Evolutionary conservation across 2,113 vertebrate species (phyloP).

Genomic region (Hylia prasina): DNA sequence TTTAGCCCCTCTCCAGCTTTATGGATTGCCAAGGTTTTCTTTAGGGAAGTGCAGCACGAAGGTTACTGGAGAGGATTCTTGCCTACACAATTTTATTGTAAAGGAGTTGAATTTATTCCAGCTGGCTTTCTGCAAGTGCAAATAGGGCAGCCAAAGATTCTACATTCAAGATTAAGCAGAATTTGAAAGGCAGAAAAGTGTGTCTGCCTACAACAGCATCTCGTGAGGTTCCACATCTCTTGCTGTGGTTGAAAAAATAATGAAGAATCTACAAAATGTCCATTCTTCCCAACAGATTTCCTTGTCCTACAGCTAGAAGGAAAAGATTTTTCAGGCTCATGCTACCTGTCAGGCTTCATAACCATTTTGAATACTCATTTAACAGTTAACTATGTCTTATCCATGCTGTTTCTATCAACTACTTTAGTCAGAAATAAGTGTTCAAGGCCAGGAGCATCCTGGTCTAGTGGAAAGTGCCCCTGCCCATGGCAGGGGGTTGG

Average conservation of each 20-base stretch:
- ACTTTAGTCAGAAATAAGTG: neutral
- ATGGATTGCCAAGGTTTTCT: neutral
- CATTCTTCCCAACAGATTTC: neutral
- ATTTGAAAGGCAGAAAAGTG: neutral
- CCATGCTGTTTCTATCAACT: neutral
- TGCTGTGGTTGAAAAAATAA: neutral
- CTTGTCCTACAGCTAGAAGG: neutral
- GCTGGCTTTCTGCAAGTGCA: constrained; percentile 6
- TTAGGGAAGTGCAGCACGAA: neutral
- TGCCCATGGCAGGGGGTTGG: neutral
- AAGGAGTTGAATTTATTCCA: neutral
- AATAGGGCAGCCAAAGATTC: neutral
- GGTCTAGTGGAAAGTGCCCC: neutral
- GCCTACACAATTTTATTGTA: neutral
- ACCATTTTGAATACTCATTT: neutral
- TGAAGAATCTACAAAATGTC: neutral
- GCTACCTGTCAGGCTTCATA: neutral
- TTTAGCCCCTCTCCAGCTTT: neutral
- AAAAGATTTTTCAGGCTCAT: neutral
- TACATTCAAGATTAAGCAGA: constrained; percentile 3
- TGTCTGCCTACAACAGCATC: neutral
- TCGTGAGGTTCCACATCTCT: neutral
- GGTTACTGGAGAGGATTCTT: neutral
- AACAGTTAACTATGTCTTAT: neutral
- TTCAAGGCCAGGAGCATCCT: neutral